Percentiles rank a stretch among this genome's conserved stretches.
Evolutionary conservation across 2,888 invertebrate species (phyloP).

Genomic region (Phasia obesa): DNA sequence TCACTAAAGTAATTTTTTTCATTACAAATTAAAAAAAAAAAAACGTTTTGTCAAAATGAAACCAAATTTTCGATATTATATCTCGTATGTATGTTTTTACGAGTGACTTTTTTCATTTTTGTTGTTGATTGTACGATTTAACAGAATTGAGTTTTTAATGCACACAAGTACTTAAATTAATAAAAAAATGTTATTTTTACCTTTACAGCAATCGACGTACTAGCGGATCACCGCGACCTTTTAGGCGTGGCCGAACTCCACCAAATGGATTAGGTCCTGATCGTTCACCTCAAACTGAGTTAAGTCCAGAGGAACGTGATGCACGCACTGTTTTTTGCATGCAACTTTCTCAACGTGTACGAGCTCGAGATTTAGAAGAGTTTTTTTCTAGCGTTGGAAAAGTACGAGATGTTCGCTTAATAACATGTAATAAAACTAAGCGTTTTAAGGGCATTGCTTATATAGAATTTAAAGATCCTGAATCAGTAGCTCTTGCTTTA

Average conservation of each 20-base stretch:
- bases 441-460: conserved; percentile 99
- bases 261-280: conserved; percentile 83
- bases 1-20: too few relatives aligned
- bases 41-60: too few relatives aligned
- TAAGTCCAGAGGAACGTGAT: conserved; percentile 98
- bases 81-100: too few relatives aligned
- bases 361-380: conserved; percentile 97
- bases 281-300: conserved; percentile 86
- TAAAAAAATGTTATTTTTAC: too few relatives aligned
- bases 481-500: conserved; percentile 97
- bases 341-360: conserved; percentile 97
- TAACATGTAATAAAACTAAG: conserved; percentile 99
- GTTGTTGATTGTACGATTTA: too few relatives aligned
- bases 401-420: conserved; percentile 98
- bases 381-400: conserved; percentile 99
- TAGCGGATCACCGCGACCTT: conserved; percentile 82
- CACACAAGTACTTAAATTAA: too few relatives aligned
- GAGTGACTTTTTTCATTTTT: too few relatives aligned
- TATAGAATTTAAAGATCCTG: conserved; percentile 98
- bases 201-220: conserved; percentile 77
- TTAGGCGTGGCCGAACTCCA: conserved; percentile 81
- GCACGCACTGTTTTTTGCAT: conserved; percentile 99
- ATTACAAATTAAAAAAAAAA: too few relatives aligned
- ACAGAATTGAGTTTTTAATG: too few relatives aligned
- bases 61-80: too few relatives aligned